These are phyloP conservation scores for Notamacropus eugenii DNA, from an alignment of 2,797 vertebrate genomes.

Conservation along the genomic window DNA sequence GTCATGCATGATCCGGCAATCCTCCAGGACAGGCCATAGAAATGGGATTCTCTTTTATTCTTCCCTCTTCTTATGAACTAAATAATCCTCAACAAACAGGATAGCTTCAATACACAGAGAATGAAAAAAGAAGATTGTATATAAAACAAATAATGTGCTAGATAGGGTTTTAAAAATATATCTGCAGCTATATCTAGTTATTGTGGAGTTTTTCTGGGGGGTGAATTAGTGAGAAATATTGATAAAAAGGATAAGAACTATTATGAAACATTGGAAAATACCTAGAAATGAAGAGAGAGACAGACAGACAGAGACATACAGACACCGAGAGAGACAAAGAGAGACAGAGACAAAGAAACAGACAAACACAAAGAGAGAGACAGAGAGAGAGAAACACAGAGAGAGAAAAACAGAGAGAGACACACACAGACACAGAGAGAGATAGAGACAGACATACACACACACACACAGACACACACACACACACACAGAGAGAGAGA, in stretches of 20 bases:
- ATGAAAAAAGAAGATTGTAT: background rate
- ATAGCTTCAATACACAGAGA: background rate
- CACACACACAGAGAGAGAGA: too few species aligned
- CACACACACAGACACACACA: too few species aligned
- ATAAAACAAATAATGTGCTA: background rate
- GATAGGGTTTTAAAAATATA: background rate
- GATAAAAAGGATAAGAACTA: background rate
- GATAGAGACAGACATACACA: too few species aligned
- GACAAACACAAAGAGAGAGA: too few species aligned
- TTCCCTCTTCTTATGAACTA: background rate
- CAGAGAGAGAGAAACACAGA: too few species aligned
- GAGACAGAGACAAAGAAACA: background rate
- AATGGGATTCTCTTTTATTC: background rate
- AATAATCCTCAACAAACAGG: background rate
- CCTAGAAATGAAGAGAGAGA: background rate
- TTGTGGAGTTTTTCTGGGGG: background rate
- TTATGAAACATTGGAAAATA: background rate
- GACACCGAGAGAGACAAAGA: too few species aligned
- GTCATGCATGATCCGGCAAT: background rate
- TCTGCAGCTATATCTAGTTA: background rate
- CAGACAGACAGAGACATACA: background rate
- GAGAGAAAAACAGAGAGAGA: too few species aligned
- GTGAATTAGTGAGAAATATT: background rate
- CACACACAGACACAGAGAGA: too few species aligned
- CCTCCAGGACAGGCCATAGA: background rate